Evolutionary conservation across 2,888 invertebrate genomes (phyloP), one percentile per base, ranked within the genome.

Genomic region (Patella caerulea): DNA sequence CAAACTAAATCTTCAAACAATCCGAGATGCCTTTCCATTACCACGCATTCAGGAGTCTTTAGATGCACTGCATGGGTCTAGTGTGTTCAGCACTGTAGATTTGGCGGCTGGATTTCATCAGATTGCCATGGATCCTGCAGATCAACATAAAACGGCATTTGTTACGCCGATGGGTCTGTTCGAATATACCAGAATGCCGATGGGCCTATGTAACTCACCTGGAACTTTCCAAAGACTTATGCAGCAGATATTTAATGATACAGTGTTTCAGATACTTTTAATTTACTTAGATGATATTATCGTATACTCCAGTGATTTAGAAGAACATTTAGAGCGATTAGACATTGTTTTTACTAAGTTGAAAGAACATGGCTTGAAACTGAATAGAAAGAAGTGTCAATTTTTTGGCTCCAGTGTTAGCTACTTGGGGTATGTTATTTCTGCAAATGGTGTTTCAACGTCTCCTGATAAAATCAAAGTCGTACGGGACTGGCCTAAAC

Each of bases 71-170:
- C 24, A 24, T 24, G 24, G 24, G 24, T 24, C 24, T 24, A 24
- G 24, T 24, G 24, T 24, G 24, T 24, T 24, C 24, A 24, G 24
- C 24, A 24, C 24, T 24, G 24, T 24, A 24, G 24, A 24, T 24
- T 1, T 24, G 34, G 34, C 34, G 34, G 24, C 34, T 34, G 34
- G 34, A 34, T 83, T 78, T 65, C 77, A 79, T 72, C 79, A 79
- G 56, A 74, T 79, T 15, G 79, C 73, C 2, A 72, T 83, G 70
- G 71, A 77, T n/a, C 77, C 77, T 1, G 69, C 74, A n/a, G 80
- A 81, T 74, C 75, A 55, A 11, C 77, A 78, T 56, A 83, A 84
- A 69, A 82, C 79, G 45, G 83, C 83, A 4, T 81, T 83, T 54
- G 74, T 65, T 7, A 80, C 77, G 5, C 78, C 75, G 3, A 73